Evolutionary conservation across 1,140 invertebrate genomes (phyloP), one percentile per base, ranked within the genome.

Genomic region (Neelides sp.): DNA sequence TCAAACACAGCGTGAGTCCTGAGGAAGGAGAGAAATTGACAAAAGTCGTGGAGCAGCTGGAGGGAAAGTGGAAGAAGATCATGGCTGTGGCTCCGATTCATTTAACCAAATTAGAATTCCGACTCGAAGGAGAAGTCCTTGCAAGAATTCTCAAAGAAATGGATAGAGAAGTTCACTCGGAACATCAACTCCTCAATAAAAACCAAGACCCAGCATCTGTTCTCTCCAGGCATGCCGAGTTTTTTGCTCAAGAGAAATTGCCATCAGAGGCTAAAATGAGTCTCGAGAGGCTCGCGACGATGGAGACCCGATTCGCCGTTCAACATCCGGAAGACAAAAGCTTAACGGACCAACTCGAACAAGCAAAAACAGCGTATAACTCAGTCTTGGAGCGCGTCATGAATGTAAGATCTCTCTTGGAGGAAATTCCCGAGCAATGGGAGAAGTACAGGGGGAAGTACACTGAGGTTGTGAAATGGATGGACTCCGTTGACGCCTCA

Each of bases 381-480:
- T 72, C 74, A 36, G 71, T 85, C 1, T 75, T 77, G 19, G 70
- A 75, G 8, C 77, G 78, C 62, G 73, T 90, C 15, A 80, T 85
- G 57, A 70, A 74, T 50, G 74, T 91, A 49, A 73, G 78, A 37
- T 71, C 79, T 49, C 82, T 88, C 52, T 66, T 94, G 27, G 80
- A 87, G 59, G 79, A 88, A 65, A 82, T 93, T 54, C 88, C 88
- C 3, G 82, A 87, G 46, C 82, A 90, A 64, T 93, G 89, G 90
- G 79, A 83, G 48, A 75, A 78, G 7, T 94, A 94, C 61, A 79
- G 79, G 66, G 66, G 77, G 37, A 89, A 80, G 73, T 80, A 65
- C 30, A 10, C 20, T 12, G 81, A 84, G 48, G 87, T 94, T 76
- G 77, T 79, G n/a, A 67, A 71, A 34, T 95, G 90, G 87, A 91